These are phyloP conservation scores for Platygyra sinensis DNA, from an alignment of 64 coral and sea anemone species.

Conservation along the genomic window DNA sequence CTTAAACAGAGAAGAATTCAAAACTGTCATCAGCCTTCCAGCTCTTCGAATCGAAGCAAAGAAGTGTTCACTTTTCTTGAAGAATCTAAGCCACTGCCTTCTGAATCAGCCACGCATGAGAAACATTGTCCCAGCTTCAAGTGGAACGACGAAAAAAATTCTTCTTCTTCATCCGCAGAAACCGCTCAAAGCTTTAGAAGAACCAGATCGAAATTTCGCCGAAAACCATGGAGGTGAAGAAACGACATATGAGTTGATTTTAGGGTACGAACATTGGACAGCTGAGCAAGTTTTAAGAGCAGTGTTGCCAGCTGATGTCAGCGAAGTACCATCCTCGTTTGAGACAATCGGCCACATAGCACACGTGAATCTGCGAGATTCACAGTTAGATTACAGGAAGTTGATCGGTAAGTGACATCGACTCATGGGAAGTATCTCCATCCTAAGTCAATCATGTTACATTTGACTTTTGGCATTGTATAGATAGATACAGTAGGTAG, in stretches of 20 bases:
- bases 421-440: too few relatives aligned
- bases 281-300: conserved; percentile 86
- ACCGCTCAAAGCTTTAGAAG: conserved; percentile 43
- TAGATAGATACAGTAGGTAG: too few relatives aligned
- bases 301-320: conserved; percentile 78
- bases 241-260: conserved; percentile 54
- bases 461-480: too few relatives aligned
- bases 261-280: conserved; percentile 91
- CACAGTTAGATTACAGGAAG: conserved; percentile 74
- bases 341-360: conserved; percentile 98
- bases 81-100: conserved; percentile 67
- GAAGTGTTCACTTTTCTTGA: conserved; percentile 81
- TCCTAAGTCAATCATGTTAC: neutral
- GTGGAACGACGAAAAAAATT: conserved; percentile 57
- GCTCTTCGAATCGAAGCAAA: conserved; percentile 87
- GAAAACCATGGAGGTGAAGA: conserved; percentile 48
- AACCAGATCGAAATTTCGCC: conserved; percentile 66
- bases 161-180: conserved; percentile 74
- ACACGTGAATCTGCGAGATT: conserved; percentile 87
- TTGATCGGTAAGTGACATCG: conserved; percentile 74
- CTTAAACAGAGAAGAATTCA: conserved; percentile 35
- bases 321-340: conserved; percentile 86
- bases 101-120: conserved; percentile 88
- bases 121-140: conserved; percentile 80
- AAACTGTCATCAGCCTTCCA: conserved; percentile 57